Base-by-base conservation (phyloP, 2,113 vertebrate species). In the Callorhinus ursinus region DNA sequence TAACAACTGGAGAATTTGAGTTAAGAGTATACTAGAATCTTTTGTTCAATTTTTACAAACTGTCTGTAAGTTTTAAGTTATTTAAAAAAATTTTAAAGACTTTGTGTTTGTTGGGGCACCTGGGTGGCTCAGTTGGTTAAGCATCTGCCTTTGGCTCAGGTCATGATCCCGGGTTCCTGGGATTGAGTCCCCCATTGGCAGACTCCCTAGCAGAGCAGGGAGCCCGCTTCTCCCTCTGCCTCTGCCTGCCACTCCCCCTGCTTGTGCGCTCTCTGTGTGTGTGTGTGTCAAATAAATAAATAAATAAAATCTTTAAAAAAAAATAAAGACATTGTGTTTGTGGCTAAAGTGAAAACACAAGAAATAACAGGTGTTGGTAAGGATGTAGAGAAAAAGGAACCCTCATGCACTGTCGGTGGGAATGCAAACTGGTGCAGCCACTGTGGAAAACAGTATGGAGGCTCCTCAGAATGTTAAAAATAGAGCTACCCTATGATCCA, bases 41-140 rank as follows among this genome's bases (percentile, higher is more conserved):
- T 76, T 90, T 71, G 19, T 39, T 95, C 18, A n/a, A n/a, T 77
- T 72, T 82, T 93, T 87, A 2, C 5, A 61, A n/a, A 2, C 53
- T 83, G 49, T 65, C 46, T 46, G 31, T 87, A 93, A 90, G 87
- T 69, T 53, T 90, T 19, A 63, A 82, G 63, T 61, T 96, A 76
- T 76, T 42, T 42, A 11, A 69, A 87, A 83, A 90, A 16, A 2
- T n/a, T 49, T 9, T n/a, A 76, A 91, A 88, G n/a, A 49, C 42
- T 31, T 49, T 49, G 42, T 74, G 13, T 74, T 74, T 74, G 39
- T 31, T 46, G 46, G 46, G 46, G 46, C 8, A 7, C 46, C 46
- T 46, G 46, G 46, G 46, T 46, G 46, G 46, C 46, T 46, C 46
- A 46, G 46, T 46, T 46, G 46, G 46, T 46, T 46, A 46, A 46